Evolutionary conservation across 64 coral and sea anemone species (phyloP).

Genomic region (Anthopleura sola): DNA sequence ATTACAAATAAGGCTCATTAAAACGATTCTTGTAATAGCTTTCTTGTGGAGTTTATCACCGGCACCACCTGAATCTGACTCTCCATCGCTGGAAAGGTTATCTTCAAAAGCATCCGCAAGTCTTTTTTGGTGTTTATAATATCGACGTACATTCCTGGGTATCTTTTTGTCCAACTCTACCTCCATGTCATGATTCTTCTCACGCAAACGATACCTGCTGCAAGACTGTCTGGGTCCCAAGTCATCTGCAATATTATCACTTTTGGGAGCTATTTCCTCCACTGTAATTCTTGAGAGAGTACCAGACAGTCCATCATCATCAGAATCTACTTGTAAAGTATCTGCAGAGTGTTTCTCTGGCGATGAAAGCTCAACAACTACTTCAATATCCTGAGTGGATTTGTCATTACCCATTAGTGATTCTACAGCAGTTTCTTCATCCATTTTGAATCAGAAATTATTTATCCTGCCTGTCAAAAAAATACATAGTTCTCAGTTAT

Average conservation of each 20-base stretch:
- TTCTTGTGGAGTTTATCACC: background rate
- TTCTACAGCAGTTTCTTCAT: background rate
- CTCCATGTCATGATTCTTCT: constrained; percentile 21
- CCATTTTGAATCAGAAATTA: background rate
- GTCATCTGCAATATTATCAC: constrained; percentile 45
- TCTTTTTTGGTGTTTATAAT: constrained; percentile 77
- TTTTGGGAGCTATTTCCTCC: constrained; percentile 77
- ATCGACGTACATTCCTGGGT: constrained; percentile 79
- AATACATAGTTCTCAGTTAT: background rate
- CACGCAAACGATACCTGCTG: constrained; percentile 8
- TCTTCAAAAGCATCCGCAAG: constrained; percentile 51
- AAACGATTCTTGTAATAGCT: constrained; percentile 39
- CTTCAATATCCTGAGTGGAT: background rate
- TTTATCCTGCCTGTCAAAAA: background rate
- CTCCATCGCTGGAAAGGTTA: background rate
- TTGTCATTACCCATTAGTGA: background rate
- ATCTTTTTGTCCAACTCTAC: constrained; percentile 44
- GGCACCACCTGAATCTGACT: background rate
- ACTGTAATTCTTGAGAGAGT: constrained; percentile 55
- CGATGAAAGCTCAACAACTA: background rate
- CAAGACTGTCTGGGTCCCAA: background rate
- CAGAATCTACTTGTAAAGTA: background rate
- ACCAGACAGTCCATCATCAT: background rate
- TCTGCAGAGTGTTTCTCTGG: background rate
- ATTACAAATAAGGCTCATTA: constrained; percentile 80